A percentile compares a stretch with the other conserved stretches of the same genome.
phyloP scores from a whole-genome alignment of 1,140 invertebrate species.

The Pissodes strobi region DNA sequence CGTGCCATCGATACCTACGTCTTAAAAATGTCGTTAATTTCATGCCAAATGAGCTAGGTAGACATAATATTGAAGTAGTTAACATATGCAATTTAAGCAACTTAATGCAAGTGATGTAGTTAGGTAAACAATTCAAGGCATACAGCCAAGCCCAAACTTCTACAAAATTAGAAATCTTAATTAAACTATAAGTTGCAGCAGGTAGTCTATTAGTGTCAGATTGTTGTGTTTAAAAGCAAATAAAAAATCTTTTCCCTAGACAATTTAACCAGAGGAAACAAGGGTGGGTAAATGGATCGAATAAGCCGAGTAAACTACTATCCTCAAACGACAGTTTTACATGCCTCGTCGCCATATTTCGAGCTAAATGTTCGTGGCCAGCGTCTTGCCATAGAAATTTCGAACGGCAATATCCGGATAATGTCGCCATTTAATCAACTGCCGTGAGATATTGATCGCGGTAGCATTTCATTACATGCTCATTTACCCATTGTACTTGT shows the following conservation, averaged over 20 bases:
- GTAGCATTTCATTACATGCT: constrained; percentile 49
- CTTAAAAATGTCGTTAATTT: too few species aligned
- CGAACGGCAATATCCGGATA: constrained; percentile 53
- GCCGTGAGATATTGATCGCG: constrained; percentile 52
- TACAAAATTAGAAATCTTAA: too few species aligned
- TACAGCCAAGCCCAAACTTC: too few species aligned
- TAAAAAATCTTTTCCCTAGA: constrained; percentile 10
- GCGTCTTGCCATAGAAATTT: constrained; percentile 48
- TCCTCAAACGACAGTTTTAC: constrained; percentile 30
- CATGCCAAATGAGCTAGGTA: too few species aligned
- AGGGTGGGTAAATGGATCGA: constrained; percentile 18
- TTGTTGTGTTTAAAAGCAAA: constrained; percentile 7
- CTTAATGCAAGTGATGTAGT: too few species aligned
- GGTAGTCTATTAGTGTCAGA: constrained; percentile 1
- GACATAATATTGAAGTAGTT: too few species aligned
- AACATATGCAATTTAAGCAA: too few species aligned
- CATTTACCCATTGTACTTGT: too few species aligned
- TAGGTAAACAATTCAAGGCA: too few species aligned
- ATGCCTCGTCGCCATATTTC: constrained; percentile 25
- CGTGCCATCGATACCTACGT: too few species aligned
- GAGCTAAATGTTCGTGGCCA: constrained; percentile 32
- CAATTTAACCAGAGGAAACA: constrained; percentile 20
- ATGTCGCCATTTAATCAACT: constrained; percentile 52
- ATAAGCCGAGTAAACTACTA: constrained; percentile 18
- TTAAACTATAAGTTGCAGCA: too few species aligned